Percentiles rank a stretch among this genome's conserved stretches.
Conservation (phyloP, 2,797 vertebrate genomes). For the Fundulus diaphanus region DNA sequence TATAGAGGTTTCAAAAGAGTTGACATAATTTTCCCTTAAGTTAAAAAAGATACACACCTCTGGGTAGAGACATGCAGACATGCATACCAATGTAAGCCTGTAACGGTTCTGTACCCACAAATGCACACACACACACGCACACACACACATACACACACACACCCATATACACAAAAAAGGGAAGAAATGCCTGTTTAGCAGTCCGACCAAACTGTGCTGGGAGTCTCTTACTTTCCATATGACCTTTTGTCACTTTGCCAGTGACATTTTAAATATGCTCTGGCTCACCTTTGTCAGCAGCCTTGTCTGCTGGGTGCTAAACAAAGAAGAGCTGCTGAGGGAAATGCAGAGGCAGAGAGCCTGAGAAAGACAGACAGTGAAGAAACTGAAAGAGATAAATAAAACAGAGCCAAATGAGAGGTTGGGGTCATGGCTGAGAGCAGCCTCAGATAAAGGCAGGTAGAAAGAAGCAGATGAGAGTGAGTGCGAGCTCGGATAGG, state of each 20-base stretch:
- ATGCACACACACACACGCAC: conserved; percentile 10
- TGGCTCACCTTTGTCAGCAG: conserved; percentile 75
- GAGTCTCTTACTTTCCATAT: conserved; percentile 81
- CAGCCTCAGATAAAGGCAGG: conserved; percentile 26
- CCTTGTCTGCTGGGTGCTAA: conserved; percentile 75
- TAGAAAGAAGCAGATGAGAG: conserved; percentile 17
- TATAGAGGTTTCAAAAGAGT: conserved; percentile 12
- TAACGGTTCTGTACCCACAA: conserved; percentile 5
- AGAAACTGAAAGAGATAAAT: conserved; percentile 50
- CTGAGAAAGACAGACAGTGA: conserved; percentile 29
- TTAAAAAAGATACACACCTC: conserved; percentile 1
- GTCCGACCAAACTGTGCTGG: conserved; percentile 76
- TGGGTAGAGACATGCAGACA: conserved; percentile 29
- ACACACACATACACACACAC: neutral
- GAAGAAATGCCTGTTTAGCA: conserved; percentile 74
- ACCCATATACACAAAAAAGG: conserved; percentile 18
- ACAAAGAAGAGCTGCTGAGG: conserved; percentile 64
- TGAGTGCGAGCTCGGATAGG: conserved; percentile 1
- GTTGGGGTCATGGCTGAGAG: conserved; percentile 39
- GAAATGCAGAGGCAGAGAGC: conserved; percentile 52
- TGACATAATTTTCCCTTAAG: conserved; percentile 8
- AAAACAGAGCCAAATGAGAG: conserved; percentile 53
- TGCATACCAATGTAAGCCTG: conserved; percentile 32
- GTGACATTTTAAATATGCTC: conserved; percentile 83
- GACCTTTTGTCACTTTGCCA: conserved; percentile 82